phyloP scores from a whole-genome alignment of 2,888 invertebrate species.

The Nymphalis polychloros region DNA sequence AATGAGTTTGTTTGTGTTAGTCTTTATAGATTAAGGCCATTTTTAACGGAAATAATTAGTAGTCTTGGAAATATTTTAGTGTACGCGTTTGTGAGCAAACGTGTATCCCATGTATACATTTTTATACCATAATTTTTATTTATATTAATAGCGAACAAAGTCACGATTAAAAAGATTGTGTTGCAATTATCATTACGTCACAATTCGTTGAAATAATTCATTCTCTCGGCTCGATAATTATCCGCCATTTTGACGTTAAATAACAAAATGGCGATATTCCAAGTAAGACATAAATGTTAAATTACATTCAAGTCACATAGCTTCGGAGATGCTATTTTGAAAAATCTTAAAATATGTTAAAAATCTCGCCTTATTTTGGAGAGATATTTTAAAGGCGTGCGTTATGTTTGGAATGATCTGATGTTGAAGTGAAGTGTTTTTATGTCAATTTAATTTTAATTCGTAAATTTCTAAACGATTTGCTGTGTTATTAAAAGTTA shows the following conservation, averaged over 20 bases:
- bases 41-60: too few species aligned
- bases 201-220: conserved; percentile 12
- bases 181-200: not conserved
- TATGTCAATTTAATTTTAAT: too few species aligned
- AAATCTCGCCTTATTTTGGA: not conserved
- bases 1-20: too few species aligned
- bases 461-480: too few species aligned
- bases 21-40: too few species aligned
- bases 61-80: too few species aligned
- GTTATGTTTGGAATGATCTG: not conserved
- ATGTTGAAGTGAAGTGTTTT: not conserved
- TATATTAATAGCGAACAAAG: not conserved
- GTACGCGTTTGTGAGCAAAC: too few species aligned
- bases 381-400: not conserved
- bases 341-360: conserved; percentile 2
- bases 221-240: conserved; percentile 10
- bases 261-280: conserved; percentile 10
- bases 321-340: not conserved
- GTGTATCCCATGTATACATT: too few species aligned
- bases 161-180: not conserved
- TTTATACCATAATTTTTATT: too few species aligned
- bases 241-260: conserved; percentile 11
- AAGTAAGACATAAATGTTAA: conserved; percentile 13
- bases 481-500: too few species aligned
- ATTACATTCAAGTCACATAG: conserved; percentile 11